phyloP scores from a whole-genome alignment of 1,140 invertebrate genomes.

The Drosophila simulans region DNA sequence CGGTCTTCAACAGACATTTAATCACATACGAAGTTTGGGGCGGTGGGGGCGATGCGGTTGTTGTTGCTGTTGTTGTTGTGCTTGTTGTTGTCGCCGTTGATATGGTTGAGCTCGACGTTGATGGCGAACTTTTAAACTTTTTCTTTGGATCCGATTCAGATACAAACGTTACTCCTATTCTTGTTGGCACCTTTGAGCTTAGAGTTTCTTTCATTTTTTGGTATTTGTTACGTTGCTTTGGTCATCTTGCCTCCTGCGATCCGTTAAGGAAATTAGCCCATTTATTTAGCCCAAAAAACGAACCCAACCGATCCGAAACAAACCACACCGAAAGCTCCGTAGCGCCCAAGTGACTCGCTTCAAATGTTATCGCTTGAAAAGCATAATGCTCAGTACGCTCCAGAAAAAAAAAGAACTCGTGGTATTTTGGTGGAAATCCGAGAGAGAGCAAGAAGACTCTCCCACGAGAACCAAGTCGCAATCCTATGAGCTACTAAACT shows the following conservation, averaged over 20 bases:
- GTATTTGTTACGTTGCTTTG: constrained; percentile 59
- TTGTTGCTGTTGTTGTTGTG: constrained; percentile 21
- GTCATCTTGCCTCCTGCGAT: constrained; percentile 43
- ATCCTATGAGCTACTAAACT: not conserved
- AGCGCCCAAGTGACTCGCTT: constrained; percentile 13
- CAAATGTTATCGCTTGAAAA: constrained; percentile 16
- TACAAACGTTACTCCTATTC: constrained; percentile 39
- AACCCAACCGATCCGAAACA: constrained; percentile 24
- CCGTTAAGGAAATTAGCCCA: not conserved
- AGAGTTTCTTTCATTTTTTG: constrained; percentile 77
- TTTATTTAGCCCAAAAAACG: constrained; percentile 9
- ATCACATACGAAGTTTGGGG: constrained; percentile 68
- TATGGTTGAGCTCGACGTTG: constrained; percentile 24
- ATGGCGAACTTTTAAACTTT: constrained; percentile 21
- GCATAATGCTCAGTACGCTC: not conserved
- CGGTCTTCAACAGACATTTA: constrained; percentile 81
- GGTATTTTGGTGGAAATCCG: not conserved
- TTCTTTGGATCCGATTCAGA: constrained; percentile 35
- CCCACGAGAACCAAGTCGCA: not conserved
- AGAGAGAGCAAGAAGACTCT: not conserved
- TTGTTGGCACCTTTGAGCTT: constrained; percentile 69
- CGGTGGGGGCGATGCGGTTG: constrained; percentile 15
- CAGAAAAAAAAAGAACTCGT: not conserved
- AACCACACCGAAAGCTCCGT: constrained; percentile 6
- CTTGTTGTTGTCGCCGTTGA: constrained; percentile 15